phyloP scores from a whole-genome alignment of 1,140 invertebrate species.

The Eulimnadia texana region DNA sequence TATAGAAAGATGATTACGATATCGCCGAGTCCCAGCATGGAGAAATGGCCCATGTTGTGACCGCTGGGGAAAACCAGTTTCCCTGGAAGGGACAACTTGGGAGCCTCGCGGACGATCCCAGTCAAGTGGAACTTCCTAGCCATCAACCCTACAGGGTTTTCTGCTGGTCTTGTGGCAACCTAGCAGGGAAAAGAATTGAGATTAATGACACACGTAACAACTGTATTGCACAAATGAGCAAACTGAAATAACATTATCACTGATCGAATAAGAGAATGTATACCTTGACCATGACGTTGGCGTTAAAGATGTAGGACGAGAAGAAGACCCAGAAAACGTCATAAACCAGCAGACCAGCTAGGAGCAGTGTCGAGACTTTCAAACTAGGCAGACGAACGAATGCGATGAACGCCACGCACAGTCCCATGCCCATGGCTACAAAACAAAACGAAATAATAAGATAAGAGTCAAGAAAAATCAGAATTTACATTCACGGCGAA shows the following conservation, averaged over 20 bases:
- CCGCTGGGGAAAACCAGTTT: constrained; percentile 94
- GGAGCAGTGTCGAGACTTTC: constrained; percentile 86
- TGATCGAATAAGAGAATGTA: too few relatives aligned
- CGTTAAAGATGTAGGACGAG: constrained; percentile 94
- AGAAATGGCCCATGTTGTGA: constrained; percentile 88
- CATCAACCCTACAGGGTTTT: constrained; percentile 89
- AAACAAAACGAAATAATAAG: constrained; percentile 16
- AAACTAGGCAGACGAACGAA: constrained; percentile 87
- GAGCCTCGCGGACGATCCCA: constrained; percentile 70
- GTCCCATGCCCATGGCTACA: constrained; percentile 85
- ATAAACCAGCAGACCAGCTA: constrained; percentile 87
- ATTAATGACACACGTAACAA: too few relatives aligned
- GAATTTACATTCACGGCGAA: too few relatives aligned
- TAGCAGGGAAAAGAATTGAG: too few relatives aligned
- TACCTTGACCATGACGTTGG: constrained; percentile 96
- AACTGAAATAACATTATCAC: too few relatives aligned
- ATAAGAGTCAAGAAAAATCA: too few relatives aligned
- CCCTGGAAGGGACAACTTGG: constrained; percentile 86
- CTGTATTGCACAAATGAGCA: too few relatives aligned
- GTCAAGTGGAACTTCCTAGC: constrained; percentile 80
- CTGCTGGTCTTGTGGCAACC: constrained; percentile 76
- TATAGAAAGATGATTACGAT: constrained; percentile 46
- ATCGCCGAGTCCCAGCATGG: constrained; percentile 90
- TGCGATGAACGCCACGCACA: constrained; percentile 94
- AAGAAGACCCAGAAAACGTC: constrained; percentile 99